Base-by-base conservation (phyloP, 2,113 vertebrate genomes). In the Cygnus atratus region DNA sequence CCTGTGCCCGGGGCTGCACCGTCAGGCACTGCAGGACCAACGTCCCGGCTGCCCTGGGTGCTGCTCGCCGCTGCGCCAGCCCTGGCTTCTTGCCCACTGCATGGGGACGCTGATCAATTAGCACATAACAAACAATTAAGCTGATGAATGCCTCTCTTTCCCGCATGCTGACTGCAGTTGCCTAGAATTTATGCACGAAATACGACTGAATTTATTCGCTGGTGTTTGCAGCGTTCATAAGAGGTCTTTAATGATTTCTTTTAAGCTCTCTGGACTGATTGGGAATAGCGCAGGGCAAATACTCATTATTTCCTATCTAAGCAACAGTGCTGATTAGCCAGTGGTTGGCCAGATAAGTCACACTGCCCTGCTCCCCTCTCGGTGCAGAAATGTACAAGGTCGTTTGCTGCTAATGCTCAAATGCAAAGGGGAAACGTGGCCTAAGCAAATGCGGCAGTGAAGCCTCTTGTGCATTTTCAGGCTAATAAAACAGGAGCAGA, bases 171-270 rank as follows among this genome's bases (percentile, higher is more conserved):
- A 79, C 91, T 93, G 77, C 55, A 13, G 50, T 85, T 73, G 74
- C 95, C 81, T 87, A 54, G 1, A 84, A 93, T 91, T 92, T 96
- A 94, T 89, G 92, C 93, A 68, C 66, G 76, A 84, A 91, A 83
- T 94, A 94, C 84, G 81, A 84, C 58, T 22, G 92, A 70, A 92
- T 93, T 93, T 96, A 96, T 88, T 82, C 3, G 6, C 13, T 44
- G 66, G 44, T 7, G 2, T 83, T 92, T 58, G 81, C 25, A 89
- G 92, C 92, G 87, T 89, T 94, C 81, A 84, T 52, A 84, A 90
- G 84, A 92, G 78, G 46, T 41, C 74, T 91, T 92, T 95, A 96
- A 94, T 85, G 95, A 95, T 94, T 95, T 95, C 92, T 96, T 95
- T 91, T 93, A 93, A 96, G 94, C 95, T 94, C 80, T 87, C 88